Percentiles rank a stretch among this genome's conserved stretches.
Conservation (phyloP, 64 coral and sea anemone genomes). For the Dendronephthya gigantea region DNA sequence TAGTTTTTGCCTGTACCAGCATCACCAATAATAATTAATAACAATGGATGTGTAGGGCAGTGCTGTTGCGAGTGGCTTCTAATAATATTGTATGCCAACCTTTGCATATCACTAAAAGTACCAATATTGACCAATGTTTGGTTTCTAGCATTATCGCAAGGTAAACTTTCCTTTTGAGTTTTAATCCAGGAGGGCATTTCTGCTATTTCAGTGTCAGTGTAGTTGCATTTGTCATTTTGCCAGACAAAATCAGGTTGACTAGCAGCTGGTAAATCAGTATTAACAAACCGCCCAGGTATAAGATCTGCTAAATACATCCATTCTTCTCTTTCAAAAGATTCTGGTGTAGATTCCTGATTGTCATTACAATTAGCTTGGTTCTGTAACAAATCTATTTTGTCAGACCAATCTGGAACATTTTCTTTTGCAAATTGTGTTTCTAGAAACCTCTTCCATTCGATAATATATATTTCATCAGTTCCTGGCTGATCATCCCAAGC, state of each 20-base stretch:
- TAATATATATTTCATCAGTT: slow-evolving; percentile 47
- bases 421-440: slow-evolving; percentile 53
- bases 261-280: no score
- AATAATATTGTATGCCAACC: slow-evolving; percentile 51
- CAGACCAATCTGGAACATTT: slow-evolving; percentile 70
- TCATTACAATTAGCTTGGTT: no score
- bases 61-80: slow-evolving; percentile 42
- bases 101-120: slow-evolving; percentile 57
- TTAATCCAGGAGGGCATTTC: slow-evolving; percentile 52
- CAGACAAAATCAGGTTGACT: slow-evolving; percentile 40
- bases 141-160: slow-evolving; percentile 19
- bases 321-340: slow-evolving; percentile 38
- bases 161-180: slow-evolving; percentile 39
- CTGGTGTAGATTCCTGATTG: no score
- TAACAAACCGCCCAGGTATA: slow-evolving; percentile 5
- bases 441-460: slow-evolving; percentile 48
- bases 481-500: slow-evolving; percentile 45
- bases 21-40: not conserved
- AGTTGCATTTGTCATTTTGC: slow-evolving; percentile 18
- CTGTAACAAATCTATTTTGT: slow-evolving; percentile 27
- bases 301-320: slow-evolving; percentile 68
- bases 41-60: not conserved
- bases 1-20: not conserved
- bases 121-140: slow-evolving; percentile 30
- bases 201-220: slow-evolving; percentile 31